Base-by-base conservation (phyloP, 2,113 vertebrate species). In the Pithys albifrons region DNA sequence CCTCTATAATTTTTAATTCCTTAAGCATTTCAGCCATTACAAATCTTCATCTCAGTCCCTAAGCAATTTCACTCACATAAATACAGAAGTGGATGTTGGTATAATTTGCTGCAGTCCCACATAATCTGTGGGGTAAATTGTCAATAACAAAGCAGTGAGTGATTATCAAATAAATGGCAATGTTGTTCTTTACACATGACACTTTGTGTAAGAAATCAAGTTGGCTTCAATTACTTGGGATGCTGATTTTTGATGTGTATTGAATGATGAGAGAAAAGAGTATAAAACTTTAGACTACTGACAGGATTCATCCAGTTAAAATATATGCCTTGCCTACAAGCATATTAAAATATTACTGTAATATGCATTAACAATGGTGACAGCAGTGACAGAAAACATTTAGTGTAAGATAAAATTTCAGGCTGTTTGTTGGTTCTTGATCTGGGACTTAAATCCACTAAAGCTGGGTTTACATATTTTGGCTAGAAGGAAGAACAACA, bases 41-140 rank as follows among this genome's bases (percentile, higher is more conserved):
- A 93, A 94, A 76, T 76, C 49, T 89, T 90, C 37, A 62, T 89
- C 61, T 87, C 35, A 25, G 39, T 85, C 33, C 58, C 82, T 43
- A 71, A 82, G 55, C 39, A 88, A 87, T 93, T 95, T 86, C 59
- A 39, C 58, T 83, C 83, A 61, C 46, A 51, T 87, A 82, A 93
- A 89, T 72, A 89, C 71, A 86, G 64, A 80, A 94, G 74, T 59
- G 67, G 22, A 55, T 95, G 85, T 87, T 37, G 6, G n/a, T 89
- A 49, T 76, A 28, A 61, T 82, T 95, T 89, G 46, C 55, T 61
- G 59, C 55, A 51, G 75, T 65, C 27, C 45, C 59, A 77, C 59
- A 76, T 90, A 94, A 91, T 85, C 55, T n/a, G 46, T 70, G 65
- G 74, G 46, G 43, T 80, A 93, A 94, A 94, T 79, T 79, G 81